Evolutionary conservation across 2,797 vertebrate species (phyloP).

Genomic region (Etheostoma perlongum): DNA sequence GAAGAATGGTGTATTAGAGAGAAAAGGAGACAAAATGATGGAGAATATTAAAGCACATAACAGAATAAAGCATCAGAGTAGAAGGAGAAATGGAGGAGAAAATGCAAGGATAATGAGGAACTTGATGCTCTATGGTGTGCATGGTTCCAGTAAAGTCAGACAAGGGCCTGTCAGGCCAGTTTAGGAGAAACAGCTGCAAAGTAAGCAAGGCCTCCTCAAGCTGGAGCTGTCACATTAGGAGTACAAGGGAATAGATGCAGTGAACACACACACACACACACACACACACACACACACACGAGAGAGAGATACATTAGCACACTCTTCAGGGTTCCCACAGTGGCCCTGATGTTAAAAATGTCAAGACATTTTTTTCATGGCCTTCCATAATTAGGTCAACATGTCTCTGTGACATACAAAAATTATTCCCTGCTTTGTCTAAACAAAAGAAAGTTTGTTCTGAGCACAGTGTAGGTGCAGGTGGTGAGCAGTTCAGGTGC

Average conservation of each 20-base stretch:
- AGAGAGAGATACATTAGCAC: not conserved
- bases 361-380: constrained; percentile 13
- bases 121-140: constrained; percentile 29
- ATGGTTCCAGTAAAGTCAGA: constrained; percentile 49
- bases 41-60: constrained; percentile 18
- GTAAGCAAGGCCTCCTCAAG: constrained; percentile 68
- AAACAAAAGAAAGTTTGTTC: constrained; percentile 11
- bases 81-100: constrained; percentile 31
- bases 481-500: constrained; percentile 3
- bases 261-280: constrained; percentile 51
- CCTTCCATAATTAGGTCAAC: constrained; percentile 37
- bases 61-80: constrained; percentile 11
- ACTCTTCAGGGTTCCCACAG: constrained; percentile 76
- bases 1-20: constrained; percentile 4
- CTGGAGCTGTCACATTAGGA: constrained; percentile 67
- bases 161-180: constrained; percentile 43
- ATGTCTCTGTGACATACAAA: constrained; percentile 20
- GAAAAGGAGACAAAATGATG: constrained; percentile 18
- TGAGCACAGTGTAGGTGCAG: constrained; percentile 7
- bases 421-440: not conserved
- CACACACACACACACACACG: constrained; percentile 18
- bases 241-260: constrained; percentile 62
- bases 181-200: constrained; percentile 63
- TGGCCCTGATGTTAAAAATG: constrained; percentile 54
- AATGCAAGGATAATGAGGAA: constrained; percentile 43